Evolutionary conservation across 2,888 invertebrate species (phyloP).

Genomic region (Calliphora vomitoria): DNA sequence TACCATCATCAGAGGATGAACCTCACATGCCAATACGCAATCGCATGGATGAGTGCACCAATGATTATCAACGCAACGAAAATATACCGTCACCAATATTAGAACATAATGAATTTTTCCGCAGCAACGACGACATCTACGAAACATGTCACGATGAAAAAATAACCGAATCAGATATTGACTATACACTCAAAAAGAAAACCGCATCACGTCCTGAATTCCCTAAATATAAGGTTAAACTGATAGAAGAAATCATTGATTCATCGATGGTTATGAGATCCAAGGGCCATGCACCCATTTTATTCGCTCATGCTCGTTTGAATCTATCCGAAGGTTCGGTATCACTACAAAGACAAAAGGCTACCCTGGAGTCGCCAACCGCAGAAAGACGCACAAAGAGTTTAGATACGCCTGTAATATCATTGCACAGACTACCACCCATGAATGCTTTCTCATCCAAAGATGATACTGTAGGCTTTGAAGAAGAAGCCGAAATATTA

Average conservation of each 20-base stretch:
- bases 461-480: conserved; percentile 93
- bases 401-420: conserved; percentile 93
- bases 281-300: conserved; percentile 90
- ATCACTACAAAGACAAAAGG: conserved; percentile 90
- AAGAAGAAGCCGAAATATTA: conserved; percentile 88
- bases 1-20: conserved; percentile 91
- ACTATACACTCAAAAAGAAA: conserved; percentile 84
- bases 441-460: conserved; percentile 95
- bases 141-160: conserved; percentile 84
- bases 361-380: conserved; percentile 90
- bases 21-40: conserved; percentile 87
- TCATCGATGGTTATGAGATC: conserved; percentile 89
- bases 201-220: conserved; percentile 75
- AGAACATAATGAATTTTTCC: conserved; percentile 87
- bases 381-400: conserved; percentile 92
- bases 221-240: conserved; percentile 82
- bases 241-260: conserved; percentile 88
- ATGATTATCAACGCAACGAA: conserved; percentile 87
- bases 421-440: conserved; percentile 91
- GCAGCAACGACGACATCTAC: conserved; percentile 86
- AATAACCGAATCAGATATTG: conserved; percentile 86
- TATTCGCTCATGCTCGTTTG: conserved; percentile 92
- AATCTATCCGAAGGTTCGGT: conserved; percentile 94
- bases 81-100: conserved; percentile 88
- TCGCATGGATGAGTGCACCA: conserved; percentile 86